Conservation (phyloP, 2,797 vertebrate genomes). For the Harpagifer antarcticus region DNA sequence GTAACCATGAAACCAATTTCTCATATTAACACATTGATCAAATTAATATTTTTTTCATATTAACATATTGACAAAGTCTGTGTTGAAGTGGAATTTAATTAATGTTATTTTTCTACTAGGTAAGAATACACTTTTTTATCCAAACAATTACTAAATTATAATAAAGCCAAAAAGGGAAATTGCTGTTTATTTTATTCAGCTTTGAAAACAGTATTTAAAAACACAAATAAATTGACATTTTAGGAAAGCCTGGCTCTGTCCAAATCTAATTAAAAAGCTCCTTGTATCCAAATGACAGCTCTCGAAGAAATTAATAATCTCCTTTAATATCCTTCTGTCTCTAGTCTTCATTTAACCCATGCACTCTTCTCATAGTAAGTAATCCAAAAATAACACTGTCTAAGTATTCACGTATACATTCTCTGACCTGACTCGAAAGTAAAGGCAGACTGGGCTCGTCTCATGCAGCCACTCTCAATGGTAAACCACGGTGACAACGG, state of each 20-base stretch:
- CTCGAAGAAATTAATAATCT: not conserved
- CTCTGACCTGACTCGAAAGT: constrained; percentile 78
- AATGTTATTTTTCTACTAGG: not conserved
- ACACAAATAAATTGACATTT: not conserved
- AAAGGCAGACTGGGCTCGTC: constrained; percentile 72
- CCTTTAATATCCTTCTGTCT: not conserved
- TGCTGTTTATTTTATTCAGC: not conserved
- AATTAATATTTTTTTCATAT: not conserved
- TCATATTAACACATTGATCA: not conserved
- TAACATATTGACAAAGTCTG: not conserved
- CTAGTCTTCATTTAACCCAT: not conserved
- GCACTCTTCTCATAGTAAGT: not conserved
- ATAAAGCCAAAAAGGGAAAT: not conserved
- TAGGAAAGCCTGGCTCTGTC: not conserved
- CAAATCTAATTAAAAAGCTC: not conserved
- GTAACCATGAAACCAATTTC: not conserved
- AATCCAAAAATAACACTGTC: no score
- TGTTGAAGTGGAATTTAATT: not conserved
- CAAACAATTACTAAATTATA: not conserved
- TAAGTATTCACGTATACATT: not conserved
- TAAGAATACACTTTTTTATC: not conserved
- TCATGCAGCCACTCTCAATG: constrained; percentile 79
- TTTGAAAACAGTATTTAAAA: not conserved
- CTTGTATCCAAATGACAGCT: not conserved
- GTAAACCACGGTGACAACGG: constrained; percentile 73